Evolutionary conservation across 2,888 invertebrate genomes (phyloP).

Genomic region (Ommatoiulus sabulosus): DNA sequence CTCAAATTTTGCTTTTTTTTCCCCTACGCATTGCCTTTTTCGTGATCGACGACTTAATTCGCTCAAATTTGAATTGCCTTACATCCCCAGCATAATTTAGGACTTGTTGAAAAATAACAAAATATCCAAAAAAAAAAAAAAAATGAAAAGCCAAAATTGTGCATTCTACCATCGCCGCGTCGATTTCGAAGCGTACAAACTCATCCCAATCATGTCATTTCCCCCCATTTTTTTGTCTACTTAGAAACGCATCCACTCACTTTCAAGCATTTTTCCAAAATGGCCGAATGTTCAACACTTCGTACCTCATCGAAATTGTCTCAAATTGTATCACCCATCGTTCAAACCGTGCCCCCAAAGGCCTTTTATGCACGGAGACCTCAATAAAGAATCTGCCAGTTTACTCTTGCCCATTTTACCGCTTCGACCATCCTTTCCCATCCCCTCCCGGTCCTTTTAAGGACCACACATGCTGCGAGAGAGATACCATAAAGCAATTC

Average conservation of each 20-base stretch:
- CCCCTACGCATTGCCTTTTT: neutral
- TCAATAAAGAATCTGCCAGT: neutral
- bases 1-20: too few species aligned
- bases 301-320: neutral
- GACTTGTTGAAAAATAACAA: neutral
- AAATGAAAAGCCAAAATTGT: neutral
- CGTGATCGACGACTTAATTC: neutral
- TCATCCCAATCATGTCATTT: neutral
- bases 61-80: slow-evolving; percentile 39
- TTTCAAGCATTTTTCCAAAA: too few species aligned
- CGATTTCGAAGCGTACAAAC: neutral
- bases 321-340: neutral
- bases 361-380: neutral
- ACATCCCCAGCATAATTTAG: neutral
- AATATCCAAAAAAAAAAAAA: slow-evolving; percentile 31
- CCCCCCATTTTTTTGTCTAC: neutral
- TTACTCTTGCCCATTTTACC: neutral
- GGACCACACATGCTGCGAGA: slow-evolving; percentile 62
- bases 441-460: slow-evolving; percentile 64
- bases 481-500: slow-evolving; percentile 44
- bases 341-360: neutral
- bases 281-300: too few species aligned
- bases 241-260: too few species aligned
- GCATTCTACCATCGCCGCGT: neutral
- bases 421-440: slow-evolving; percentile 29